Percentiles rank a stretch among this genome's conserved stretches.
These are phyloP conservation scores for Eutrigla gurnardus DNA, from an alignment of 2,797 vertebrate species.

Conservation along the genomic window DNA sequence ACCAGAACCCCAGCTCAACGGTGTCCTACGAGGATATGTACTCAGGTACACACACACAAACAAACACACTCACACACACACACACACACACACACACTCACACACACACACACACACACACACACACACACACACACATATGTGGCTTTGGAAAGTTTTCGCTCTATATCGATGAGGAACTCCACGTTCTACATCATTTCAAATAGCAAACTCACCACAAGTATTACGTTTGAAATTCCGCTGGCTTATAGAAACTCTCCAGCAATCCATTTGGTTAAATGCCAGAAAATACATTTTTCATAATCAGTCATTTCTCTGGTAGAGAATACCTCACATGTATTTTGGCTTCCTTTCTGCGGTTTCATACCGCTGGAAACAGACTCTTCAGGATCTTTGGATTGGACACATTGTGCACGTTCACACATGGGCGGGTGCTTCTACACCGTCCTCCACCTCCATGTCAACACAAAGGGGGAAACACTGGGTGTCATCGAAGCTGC, in stretches of 20 bases:
- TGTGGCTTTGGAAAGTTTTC: too few relatives aligned
- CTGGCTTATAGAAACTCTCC: not conserved
- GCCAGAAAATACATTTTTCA: not conserved
- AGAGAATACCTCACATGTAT: not conserved
- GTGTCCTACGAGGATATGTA: constrained; percentile 92
- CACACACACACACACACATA: not conserved
- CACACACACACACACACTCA: not conserved
- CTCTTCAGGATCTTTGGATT: too few relatives aligned
- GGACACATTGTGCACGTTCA: too few relatives aligned
- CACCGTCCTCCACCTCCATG: constrained; percentile 36
- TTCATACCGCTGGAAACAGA: not conserved
- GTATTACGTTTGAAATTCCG: not conserved
- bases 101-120: not conserved
- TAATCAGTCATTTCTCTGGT: not conserved
- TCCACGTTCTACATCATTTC: not conserved
- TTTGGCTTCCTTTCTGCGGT: not conserved
- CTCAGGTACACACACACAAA: constrained; percentile 85
- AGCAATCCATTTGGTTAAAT: not conserved
- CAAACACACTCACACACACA: not conserved
- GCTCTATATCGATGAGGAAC: too few relatives aligned
- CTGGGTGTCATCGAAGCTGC: constrained; percentile 60
- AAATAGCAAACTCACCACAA: not conserved
- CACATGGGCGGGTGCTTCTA: not conserved
- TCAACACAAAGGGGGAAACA: constrained; percentile 45
- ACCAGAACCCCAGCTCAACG: constrained; percentile 93